Percentiles rank a stretch among this genome's conserved stretches.
phyloP scores from a whole-genome alignment of 2,113 vertebrate genomes.

The Vulpes ferrilata region DNA sequence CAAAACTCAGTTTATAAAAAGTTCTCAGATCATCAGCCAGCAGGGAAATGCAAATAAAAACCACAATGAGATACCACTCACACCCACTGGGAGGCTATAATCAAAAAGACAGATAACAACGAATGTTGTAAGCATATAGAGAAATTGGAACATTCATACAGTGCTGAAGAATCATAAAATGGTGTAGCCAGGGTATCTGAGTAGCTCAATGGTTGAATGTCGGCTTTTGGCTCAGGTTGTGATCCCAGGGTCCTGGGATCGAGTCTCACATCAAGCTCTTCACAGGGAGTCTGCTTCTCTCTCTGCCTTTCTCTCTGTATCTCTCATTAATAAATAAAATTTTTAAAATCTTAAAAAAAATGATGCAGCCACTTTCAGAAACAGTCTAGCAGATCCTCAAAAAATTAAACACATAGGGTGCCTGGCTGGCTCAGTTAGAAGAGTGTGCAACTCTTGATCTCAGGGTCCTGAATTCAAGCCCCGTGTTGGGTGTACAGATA shows the following conservation, averaged over 20 bases:
- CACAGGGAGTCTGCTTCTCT: too few relatives aligned
- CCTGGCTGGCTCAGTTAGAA: not conserved
- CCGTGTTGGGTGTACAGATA: not conserved
- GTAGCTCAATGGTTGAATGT: too few relatives aligned
- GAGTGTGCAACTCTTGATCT: not conserved
- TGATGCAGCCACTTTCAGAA: not conserved
- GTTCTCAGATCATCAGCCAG: not conserved
- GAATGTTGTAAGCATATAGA: not conserved
- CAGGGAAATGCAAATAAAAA: conserved; percentile 1
- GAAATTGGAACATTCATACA: not conserved
- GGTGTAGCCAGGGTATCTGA: not conserved
- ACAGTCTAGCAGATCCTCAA: not conserved
- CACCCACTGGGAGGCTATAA: not conserved
- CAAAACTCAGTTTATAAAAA: not conserved
- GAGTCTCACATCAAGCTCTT: too few relatives aligned
- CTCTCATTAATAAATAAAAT: too few relatives aligned
- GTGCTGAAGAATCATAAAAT: not conserved
- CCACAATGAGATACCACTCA: not conserved
- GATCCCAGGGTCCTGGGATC: too few relatives aligned
- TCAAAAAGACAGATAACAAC: not conserved
- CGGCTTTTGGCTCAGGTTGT: too few relatives aligned
- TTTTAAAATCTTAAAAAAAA: not conserved
- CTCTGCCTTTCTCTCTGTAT: too few relatives aligned
- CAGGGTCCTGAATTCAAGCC: not conserved
- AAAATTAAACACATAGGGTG: not conserved